phyloP scores from a whole-genome alignment of 1,140 invertebrate genomes.

The Nebria ingens region DNA sequence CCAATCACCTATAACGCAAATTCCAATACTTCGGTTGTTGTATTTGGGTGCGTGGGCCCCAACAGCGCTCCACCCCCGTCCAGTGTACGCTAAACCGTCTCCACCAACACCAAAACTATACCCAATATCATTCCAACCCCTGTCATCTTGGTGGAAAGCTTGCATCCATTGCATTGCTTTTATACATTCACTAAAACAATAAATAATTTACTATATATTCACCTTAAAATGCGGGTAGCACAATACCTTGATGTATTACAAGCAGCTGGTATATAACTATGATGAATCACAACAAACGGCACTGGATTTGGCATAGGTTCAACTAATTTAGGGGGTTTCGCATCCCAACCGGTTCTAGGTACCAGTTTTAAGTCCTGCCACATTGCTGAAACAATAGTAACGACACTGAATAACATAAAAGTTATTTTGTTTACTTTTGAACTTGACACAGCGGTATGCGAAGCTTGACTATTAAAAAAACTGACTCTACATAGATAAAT shows the following conservation, averaged over 20 bases:
- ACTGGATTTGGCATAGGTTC: constrained; percentile 46
- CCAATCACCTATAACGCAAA: constrained; percentile 61
- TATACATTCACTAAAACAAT: constrained; percentile 33
- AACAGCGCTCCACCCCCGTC: constrained; percentile 58
- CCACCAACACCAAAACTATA: constrained; percentile 69
- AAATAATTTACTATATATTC: background rate
- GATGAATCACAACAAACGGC: constrained; percentile 66
- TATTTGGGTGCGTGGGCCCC: constrained; percentile 62
- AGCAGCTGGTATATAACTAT: constrained; percentile 49
- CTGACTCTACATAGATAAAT: too few species aligned
- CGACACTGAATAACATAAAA: background rate
- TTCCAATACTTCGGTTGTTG: constrained; percentile 61
- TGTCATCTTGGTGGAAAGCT: constrained; percentile 42
- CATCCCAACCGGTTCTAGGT: constrained; percentile 48
- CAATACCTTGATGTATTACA: constrained; percentile 38
- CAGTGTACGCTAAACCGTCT: constrained; percentile 64
- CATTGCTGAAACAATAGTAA: constrained; percentile 2
- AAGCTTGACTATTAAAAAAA: too few species aligned
- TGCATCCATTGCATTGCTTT: constrained; percentile 46
- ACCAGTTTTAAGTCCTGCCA: constrained; percentile 36
- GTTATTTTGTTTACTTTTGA: background rate
- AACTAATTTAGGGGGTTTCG: constrained; percentile 39
- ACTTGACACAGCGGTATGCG: too few species aligned
- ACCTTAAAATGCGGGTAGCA: background rate
- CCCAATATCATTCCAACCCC: constrained; percentile 59